Base-by-base conservation (phyloP, 2,113 vertebrate genomes). In the Bubo blakistoni region DNA sequence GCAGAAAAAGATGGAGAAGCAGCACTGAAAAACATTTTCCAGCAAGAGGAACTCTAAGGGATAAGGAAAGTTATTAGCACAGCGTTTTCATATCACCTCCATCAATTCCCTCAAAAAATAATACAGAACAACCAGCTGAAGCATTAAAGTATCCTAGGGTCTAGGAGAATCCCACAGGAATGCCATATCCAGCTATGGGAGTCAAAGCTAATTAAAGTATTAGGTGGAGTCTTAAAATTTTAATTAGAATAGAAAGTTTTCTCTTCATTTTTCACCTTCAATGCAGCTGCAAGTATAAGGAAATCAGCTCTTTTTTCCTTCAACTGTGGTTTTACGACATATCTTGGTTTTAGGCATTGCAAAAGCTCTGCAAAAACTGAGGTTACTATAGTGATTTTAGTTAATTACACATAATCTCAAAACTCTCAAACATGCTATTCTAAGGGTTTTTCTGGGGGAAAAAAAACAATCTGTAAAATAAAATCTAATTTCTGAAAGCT, bases 311-410 rank as follows among this genome's bases (percentile, higher is more conserved):
- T 87, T 54, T 81, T 58, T 51, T 11, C 36, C 46, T 92, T 21
- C 70, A 88, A 70, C 7, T 87, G 62, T 44, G 51, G 16, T 66
- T 95, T 96, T 90, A 88, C 20, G 84, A 40, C 1, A 1, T 21
- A 59, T 57, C 69, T 61, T 82, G 30, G 17, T 52, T 74, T 67
- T 18, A 86, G 71, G 30, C 46, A 86, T 1, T 47, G 71, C 52
- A 90, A 91, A 83, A 79, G 38, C 36, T 61, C 54, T 49, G 80
- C 51, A 88, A 88, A 95, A 93, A 11, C 18, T 72, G 49, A 47
- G n/a, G 76, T 78, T 94, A 70, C 88, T 80, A 77, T 55, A 96
- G 92, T 62, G 70, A 97, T 91, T 92, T 85, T 57, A 79, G 77
- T 79, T 90, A 94, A 91, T 94, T 95, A 85, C 74, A 65, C 78